Percentiles rank a stretch among this genome's conserved stretches.
phyloP scores from a whole-genome alignment of 2,888 invertebrate genomes.

The Acleris emargana region DNA sequence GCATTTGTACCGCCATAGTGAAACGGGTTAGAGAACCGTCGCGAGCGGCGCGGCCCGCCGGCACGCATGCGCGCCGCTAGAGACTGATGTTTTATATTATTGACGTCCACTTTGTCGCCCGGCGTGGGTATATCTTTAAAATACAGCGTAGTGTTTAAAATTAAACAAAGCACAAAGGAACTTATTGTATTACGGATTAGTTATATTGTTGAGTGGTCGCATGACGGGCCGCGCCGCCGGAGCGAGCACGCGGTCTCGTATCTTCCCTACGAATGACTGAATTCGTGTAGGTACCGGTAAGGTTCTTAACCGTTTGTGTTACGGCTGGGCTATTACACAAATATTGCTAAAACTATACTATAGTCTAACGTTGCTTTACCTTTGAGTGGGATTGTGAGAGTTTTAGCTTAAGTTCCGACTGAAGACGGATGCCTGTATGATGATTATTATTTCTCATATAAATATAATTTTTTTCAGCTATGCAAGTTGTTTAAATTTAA shows the following conservation, averaged over 20 bases:
- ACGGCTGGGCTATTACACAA: slow-evolving; percentile 78
- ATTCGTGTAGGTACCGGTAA: slow-evolving; percentile 63
- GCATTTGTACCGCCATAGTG: slow-evolving; percentile 71
- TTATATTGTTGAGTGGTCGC: slow-evolving; percentile 39
- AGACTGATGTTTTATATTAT: slow-evolving; percentile 40
- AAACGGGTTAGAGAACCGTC: slow-evolving; percentile 54
- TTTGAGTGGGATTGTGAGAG: slow-evolving; percentile 84
- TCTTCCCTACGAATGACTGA: slow-evolving; percentile 70
- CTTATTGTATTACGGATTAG: slow-evolving; percentile 53
- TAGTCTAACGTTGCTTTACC: slow-evolving; percentile 85
- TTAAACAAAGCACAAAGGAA: slow-evolving; percentile 56
- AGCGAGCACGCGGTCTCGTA: slow-evolving; percentile 54
- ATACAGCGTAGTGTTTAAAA: slow-evolving; percentile 51
- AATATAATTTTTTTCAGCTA: slow-evolving; percentile 85
- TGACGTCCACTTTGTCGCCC: slow-evolving; percentile 45
- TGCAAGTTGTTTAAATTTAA: slow-evolving; percentile 68
- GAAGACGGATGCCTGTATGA: slow-evolving; percentile 84
- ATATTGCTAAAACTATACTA: slow-evolving; percentile 83
- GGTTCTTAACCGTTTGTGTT: slow-evolving; percentile 69
- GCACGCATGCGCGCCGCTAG: slow-evolving; percentile 29
- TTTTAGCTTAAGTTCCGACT: slow-evolving; percentile 85
- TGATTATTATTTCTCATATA: slow-evolving; percentile 85
- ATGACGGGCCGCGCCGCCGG: slow-evolving; percentile 44
- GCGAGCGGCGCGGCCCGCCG: slow-evolving; percentile 40
- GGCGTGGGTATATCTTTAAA: slow-evolving; percentile 43